phyloP scores from a whole-genome alignment of 2,113 vertebrate species.

The Amphilophus citrinellus region DNA sequence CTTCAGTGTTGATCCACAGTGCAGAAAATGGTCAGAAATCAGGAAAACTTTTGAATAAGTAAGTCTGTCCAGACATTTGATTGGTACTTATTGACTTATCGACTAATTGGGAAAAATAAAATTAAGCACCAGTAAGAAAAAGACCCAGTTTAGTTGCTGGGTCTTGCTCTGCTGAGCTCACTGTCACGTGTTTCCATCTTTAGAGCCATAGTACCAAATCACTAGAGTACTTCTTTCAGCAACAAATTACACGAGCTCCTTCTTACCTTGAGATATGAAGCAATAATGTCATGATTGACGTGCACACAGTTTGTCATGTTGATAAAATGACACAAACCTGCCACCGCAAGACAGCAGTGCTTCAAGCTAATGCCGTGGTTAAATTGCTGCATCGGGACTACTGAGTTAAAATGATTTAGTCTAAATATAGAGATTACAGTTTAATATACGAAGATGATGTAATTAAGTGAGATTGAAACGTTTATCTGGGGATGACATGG shows the following conservation, averaged over 20 bases:
- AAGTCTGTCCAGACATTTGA: neutral
- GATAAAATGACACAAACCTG: conserved; percentile 18
- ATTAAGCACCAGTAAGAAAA: neutral
- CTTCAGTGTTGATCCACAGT: no score
- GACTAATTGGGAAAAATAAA: neutral
- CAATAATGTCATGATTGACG: neutral
- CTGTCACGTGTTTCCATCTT: neutral
- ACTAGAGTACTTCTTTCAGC: neutral
- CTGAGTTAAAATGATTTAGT: neutral
- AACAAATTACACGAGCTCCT: neutral
- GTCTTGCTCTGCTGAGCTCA: neutral
- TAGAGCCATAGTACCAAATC: neutral
- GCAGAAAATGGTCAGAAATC: no score
- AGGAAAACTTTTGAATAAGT: no score
- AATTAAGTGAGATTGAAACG: neutral
- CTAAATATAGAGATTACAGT: neutral
- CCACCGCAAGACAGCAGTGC: neutral
- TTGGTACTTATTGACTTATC: neutral
- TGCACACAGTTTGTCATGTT: neutral
- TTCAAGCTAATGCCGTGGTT: neutral
- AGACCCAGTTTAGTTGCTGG: neutral
- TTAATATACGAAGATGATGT: conserved; percentile 7
- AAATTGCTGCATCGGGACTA: neutral
- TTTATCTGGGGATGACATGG: conserved; percentile 23
- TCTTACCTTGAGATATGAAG: neutral